Evolutionary conservation across 2,113 vertebrate species (phyloP).

Genomic region (Ictalurus furcatus): DNA sequence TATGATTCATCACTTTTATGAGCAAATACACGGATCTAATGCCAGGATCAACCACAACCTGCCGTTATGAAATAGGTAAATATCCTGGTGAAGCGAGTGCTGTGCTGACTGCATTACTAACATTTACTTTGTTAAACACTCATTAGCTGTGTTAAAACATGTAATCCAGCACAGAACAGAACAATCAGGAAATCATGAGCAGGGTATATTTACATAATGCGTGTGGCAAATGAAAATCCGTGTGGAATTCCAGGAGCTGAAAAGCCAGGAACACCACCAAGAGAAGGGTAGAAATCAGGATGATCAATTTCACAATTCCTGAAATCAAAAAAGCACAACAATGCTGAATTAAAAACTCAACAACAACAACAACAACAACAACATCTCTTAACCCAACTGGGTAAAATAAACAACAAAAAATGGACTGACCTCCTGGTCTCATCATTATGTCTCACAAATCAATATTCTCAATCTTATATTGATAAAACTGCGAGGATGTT

Average conservation of each 20-base stretch:
- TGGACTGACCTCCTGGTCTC: slow-evolving; percentile 59
- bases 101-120: neutral
- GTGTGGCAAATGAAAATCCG: slow-evolving; percentile 79
- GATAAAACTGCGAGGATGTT: neutral
- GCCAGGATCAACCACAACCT: neutral
- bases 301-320: slow-evolving; percentile 84
- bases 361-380: neutral
- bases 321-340: neutral
- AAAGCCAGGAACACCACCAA: slow-evolving; percentile 86
- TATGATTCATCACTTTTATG: no score
- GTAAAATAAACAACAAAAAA: neutral
- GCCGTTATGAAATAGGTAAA: neutral
- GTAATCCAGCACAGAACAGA: neutral
- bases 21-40: no score
- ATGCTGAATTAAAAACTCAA: neutral
- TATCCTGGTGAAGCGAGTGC: neutral
- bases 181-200: neutral
- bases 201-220: slow-evolving; percentile 81
- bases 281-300: slow-evolving; percentile 78
- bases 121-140: no score
- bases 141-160: neutral
- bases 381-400: neutral
- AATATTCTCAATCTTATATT: no score
- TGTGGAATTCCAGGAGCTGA: slow-evolving; percentile 88
- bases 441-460: slow-evolving; percentile 53